Conservation (phyloP, 2,113 vertebrate genomes). For the Progne subis region DNA sequence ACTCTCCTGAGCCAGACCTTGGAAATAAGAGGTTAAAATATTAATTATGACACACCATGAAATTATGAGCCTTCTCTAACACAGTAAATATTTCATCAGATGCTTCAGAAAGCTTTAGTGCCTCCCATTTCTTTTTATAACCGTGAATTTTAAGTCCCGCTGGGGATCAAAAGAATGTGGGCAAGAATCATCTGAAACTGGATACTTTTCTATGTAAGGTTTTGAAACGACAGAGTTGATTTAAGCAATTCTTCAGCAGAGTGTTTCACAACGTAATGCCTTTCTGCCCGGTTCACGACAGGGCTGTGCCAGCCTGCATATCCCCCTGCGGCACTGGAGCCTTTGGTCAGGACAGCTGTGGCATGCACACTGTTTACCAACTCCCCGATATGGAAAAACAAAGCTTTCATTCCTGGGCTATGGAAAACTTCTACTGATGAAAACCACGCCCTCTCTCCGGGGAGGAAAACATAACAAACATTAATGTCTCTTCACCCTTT, state of each 20-base stretch:
- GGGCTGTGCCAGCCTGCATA: not conserved
- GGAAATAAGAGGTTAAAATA: not conserved
- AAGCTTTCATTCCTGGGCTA: constrained; percentile 11
- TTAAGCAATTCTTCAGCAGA: not conserved
- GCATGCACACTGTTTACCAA: not conserved
- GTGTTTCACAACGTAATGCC: not conserved
- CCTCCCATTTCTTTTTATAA: constrained; percentile 48
- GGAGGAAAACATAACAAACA: constrained; percentile 32
- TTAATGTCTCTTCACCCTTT: constrained; percentile 29
- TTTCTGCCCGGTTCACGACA: fast-evolving
- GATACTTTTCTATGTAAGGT: constrained; percentile 63
- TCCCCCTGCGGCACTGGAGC: not conserved
- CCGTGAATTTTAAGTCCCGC: not conserved
- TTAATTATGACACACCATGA: not conserved
- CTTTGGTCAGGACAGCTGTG: not conserved
- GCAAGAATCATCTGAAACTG: not conserved
- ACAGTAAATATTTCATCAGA: not conserved
- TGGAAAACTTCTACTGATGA: constrained; percentile 22
- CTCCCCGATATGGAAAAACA: not conserved
- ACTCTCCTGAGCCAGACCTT: too few species aligned
- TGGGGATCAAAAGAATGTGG: not conserved
- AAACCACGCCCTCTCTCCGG: constrained; percentile 16
- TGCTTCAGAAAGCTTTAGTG: not conserved
- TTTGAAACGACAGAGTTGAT: constrained; percentile 11
- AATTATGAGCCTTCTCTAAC: not conserved